Base-by-base conservation (phyloP, 1,140 invertebrate genomes). In the Mizuhopecten yessoensis region DNA sequence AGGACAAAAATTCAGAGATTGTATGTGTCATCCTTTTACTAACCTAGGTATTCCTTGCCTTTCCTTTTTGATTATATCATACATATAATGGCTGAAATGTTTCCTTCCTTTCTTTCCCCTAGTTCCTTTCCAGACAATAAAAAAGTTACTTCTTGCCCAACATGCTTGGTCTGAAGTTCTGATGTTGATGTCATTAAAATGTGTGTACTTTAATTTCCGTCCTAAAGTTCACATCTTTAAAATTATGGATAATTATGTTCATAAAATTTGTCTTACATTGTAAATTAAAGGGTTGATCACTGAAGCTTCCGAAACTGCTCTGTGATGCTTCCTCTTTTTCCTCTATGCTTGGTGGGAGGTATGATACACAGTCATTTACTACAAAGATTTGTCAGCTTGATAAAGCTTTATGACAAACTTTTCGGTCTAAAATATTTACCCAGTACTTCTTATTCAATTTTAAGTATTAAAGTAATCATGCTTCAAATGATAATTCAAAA, bases 161-260 rank as follows among this genome's bases (percentile, higher is more conserved):
- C n/a, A 2, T n/a, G 57, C n/a, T 75, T 23, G 23, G 57, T 29
- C 57, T 75, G 57, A 29, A 75, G 23, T 17, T 75, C 57, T 75
- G 57, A 75, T 11, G n/a, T n/a, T 75, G 57, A 29, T 75, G 57
- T 29, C n/a, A 75, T 75, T 75, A 29, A 75, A 75, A 7, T 75
- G 1, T 20, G 57, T 75, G 57, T 75, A 75, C 57, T 75, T 75
- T 75, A 75, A 75, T 75, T 75, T 75, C 57, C n/a, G 17, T 75
- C 57, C 57, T 75, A n/a, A 29, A 75, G n/a, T 75, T 75, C 57
- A 75, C 57, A 75, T 75, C 57, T 75, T 75, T 75, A 75, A 75
- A 75, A 29, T 75, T 75, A 75, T 29, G n/a, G 57, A 75, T 75
- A 75, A 75, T 75, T 75, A 75, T 75, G 57, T 75, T 75, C 57